Conservation (phyloP, 92 coral and sea anemone species). For the Pocillopora grandis region DNA sequence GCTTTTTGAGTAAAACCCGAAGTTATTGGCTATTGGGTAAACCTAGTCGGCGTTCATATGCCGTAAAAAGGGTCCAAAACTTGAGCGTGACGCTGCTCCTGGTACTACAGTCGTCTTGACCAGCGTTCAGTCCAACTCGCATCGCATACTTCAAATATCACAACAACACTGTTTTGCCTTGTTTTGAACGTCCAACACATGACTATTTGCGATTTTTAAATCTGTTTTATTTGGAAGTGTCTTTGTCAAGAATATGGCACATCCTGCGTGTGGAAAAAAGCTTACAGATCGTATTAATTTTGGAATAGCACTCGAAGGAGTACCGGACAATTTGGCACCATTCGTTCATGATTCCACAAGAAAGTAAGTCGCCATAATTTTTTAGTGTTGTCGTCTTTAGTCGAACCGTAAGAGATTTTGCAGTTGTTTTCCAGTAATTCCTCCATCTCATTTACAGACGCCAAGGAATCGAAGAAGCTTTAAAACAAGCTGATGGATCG, state of each 20-base stretch:
- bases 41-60: no score
- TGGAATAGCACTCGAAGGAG: slow-evolving; percentile 88
- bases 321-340: slow-evolving; percentile 56
- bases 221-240: neutral
- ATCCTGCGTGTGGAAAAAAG: slow-evolving; percentile 71
- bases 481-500: slow-evolving; percentile 75
- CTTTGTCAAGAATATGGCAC: slow-evolving; percentile 63
- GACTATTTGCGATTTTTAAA: neutral
- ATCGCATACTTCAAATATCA: no score
- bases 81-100: no score
- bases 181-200: neutral
- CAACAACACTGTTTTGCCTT: no score
- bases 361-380: slow-evolving; percentile 49
- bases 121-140: no score
- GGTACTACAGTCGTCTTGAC: no score
- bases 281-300: slow-evolving; percentile 86
- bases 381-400: neutral
- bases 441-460: slow-evolving; percentile 56
- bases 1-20: no score
- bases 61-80: no score
- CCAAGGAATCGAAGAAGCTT: slow-evolving; percentile 89
- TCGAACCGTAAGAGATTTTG: neutral
- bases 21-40: no score
- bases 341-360: slow-evolving; percentile 83
- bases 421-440: neutral